These are phyloP conservation scores for Slavum lentiscoides DNA, from an alignment of 2,888 invertebrate species.

Conservation along the genomic window DNA sequence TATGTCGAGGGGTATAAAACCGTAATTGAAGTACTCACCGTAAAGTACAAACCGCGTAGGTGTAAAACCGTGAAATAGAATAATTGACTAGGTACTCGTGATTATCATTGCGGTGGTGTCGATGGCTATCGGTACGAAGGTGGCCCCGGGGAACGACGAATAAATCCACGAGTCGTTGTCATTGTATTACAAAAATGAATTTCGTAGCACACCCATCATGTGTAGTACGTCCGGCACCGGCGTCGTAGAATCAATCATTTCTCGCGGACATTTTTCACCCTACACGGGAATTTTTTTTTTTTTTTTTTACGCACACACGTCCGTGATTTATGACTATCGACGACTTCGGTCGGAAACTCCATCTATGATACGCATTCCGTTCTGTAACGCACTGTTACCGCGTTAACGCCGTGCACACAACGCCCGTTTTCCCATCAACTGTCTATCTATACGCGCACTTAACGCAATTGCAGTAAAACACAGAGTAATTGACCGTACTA, in stretches of 20 bases:
- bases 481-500: not conserved
- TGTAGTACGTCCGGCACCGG: no score
- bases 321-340: slow-evolving; percentile 8
- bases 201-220: not conserved
- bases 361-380: not conserved
- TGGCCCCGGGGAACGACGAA: no score
- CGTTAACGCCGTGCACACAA: not conserved
- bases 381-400: not conserved
- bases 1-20: no score
- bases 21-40: no score
- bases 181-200: no score
- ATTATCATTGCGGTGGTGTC: no score
- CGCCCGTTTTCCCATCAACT: not conserved
- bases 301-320: not conserved
- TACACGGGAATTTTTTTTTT: not conserved
- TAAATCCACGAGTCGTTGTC: no score
- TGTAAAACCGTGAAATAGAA: no score
- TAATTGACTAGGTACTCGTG: no score
- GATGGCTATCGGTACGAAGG: no score
- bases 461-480: not conserved
- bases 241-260: slow-evolving; percentile 19
- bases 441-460: no score
- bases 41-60: no score
- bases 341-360: not conserved
- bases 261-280: not conserved